phyloP scores from a whole-genome alignment of 2,888 invertebrate species.

The Hirtodrosophila cameraria region DNA sequence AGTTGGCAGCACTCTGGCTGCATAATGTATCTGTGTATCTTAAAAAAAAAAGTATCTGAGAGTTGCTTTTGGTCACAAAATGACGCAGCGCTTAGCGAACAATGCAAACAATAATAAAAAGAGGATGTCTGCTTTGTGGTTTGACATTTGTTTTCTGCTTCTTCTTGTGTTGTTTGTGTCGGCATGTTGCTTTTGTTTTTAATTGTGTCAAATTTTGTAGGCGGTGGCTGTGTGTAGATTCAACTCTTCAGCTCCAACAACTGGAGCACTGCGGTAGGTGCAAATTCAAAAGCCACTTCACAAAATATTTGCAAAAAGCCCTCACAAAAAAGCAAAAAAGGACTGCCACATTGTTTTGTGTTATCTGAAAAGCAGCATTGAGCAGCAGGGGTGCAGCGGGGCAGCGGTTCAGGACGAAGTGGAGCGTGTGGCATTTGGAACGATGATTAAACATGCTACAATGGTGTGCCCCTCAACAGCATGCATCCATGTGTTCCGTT shows the following conservation, averaged over 20 bases:
- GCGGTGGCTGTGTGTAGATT: neutral
- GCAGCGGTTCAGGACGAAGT: neutral
- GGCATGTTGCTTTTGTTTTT: slow-evolving; percentile 71
- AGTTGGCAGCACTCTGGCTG: slow-evolving; percentile 36
- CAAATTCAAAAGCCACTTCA: slow-evolving; percentile 78
- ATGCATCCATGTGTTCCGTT: neutral
- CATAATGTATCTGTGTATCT: slow-evolving; percentile 69
- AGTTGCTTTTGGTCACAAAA: slow-evolving; percentile 71
- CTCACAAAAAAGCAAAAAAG: slow-evolving; percentile 27
- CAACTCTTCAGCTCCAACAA: slow-evolving; percentile 33
- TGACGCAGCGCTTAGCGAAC: slow-evolving; percentile 75
- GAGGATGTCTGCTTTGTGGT: slow-evolving; percentile 67
- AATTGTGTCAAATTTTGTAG: slow-evolving; percentile 70
- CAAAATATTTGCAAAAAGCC: slow-evolving; percentile 65
- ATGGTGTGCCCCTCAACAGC: slow-evolving; percentile 19
- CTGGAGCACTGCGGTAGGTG: slow-evolving; percentile 74
- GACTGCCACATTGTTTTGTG: slow-evolving; percentile 47
- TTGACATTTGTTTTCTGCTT: slow-evolving; percentile 76
- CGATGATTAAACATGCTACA: slow-evolving; percentile 60
- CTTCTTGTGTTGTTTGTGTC: slow-evolving; percentile 34
- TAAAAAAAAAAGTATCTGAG: slow-evolving; percentile 70
- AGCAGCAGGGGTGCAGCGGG: neutral
- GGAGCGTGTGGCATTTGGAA: slow-evolving; percentile 33
- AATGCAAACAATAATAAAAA: slow-evolving; percentile 61
- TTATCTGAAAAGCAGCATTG: slow-evolving; percentile 27